These are phyloP conservation scores for Onthophagus taurus DNA, from an alignment of 1,140 invertebrate genomes.

Conservation along the genomic window DNA sequence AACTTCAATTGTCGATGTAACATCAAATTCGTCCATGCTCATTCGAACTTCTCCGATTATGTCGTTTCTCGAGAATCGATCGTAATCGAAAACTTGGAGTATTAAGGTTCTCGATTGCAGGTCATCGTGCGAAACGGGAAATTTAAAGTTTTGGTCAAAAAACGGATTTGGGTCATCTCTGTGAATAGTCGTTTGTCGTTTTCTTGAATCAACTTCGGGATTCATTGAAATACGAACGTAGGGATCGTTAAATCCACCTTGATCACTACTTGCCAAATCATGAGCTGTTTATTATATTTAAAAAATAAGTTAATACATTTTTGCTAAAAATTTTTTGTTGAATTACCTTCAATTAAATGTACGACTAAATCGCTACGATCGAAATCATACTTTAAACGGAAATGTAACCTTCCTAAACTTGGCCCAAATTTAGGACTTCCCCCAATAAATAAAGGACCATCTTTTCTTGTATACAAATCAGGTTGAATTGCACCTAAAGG, in stretches of 20 bases:
- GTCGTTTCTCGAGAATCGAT: constrained; percentile 62
- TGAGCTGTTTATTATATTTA: constrained; percentile 66
- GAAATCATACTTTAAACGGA: constrained; percentile 82
- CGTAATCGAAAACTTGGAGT: constrained; percentile 52
- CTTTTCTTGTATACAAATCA: constrained; percentile 68
- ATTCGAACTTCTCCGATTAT: constrained; percentile 67
- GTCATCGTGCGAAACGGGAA: constrained; percentile 72
- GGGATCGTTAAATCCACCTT: constrained; percentile 78
- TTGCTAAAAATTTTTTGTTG: too few relatives aligned
- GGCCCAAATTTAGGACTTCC: constrained; percentile 47
- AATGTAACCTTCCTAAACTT: constrained; percentile 67
- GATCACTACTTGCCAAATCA: constrained; percentile 67
- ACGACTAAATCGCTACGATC: constrained; percentile 79
- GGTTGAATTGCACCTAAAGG: constrained; percentile 77
- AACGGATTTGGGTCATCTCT: constrained; percentile 66
- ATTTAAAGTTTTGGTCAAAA: constrained; percentile 79
- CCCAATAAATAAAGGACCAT: constrained; percentile 62
- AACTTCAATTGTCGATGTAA: constrained; percentile 60
- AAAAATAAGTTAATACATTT: too few relatives aligned
- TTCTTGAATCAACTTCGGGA: constrained; percentile 73
- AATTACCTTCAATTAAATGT: constrained; percentile 75
- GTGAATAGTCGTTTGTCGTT: constrained; percentile 71
- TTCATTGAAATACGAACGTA: constrained; percentile 67
- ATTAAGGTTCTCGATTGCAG: constrained; percentile 62
- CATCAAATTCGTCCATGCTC: constrained; percentile 57